phyloP scores from a whole-genome alignment of 2,797 vertebrate genomes.

The Botia almorhae region DNA sequence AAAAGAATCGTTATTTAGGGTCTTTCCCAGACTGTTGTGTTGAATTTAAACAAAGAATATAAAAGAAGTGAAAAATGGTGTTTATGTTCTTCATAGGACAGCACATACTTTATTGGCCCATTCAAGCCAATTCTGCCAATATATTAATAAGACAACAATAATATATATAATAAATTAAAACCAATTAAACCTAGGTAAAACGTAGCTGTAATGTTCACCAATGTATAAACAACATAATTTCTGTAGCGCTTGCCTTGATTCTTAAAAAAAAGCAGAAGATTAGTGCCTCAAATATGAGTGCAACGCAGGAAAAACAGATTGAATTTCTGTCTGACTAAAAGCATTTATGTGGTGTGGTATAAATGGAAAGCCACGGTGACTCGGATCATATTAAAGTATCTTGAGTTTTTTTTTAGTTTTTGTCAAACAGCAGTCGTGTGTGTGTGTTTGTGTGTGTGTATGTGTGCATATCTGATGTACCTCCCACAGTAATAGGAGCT shows the following conservation, averaged over 20 bases:
- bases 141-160: too few relatives aligned
- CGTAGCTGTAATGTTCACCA: too few relatives aligned
- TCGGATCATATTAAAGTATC: neutral
- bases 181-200: too few relatives aligned
- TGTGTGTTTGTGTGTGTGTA: neutral
- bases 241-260: neutral
- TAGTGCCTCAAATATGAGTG: neutral
- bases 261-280: neutral
- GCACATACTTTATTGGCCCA: too few relatives aligned
- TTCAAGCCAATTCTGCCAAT: too few relatives aligned
- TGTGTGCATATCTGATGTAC: slow-evolving; percentile 64
- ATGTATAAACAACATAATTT: neutral
- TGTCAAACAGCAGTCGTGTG: neutral
- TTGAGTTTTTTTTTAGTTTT: neutral
- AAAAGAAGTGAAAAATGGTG: too few relatives aligned
- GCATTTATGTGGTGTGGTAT: neutral
- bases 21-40: too few relatives aligned
- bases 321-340: neutral
- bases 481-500: slow-evolving; percentile 76
- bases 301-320: neutral
- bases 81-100: too few relatives aligned
- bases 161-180: too few relatives aligned
- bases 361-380: neutral
- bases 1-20: neutral
- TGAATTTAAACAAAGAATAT: too few relatives aligned